Conservation (phyloP, 2,113 vertebrate species). For the Bothrops jararaca region DNA sequence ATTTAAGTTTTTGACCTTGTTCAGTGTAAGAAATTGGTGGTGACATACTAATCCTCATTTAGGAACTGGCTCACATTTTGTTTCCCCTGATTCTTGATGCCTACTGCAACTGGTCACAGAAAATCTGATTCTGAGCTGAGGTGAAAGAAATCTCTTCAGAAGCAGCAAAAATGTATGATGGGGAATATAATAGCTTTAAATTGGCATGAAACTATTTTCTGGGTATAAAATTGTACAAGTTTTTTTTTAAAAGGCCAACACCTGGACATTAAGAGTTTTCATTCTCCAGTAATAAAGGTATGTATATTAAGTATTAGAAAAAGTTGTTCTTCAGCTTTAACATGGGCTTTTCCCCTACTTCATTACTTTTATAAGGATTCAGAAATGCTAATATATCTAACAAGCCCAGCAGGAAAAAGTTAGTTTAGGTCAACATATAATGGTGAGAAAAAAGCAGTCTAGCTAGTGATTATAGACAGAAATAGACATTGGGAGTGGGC, state of each 20-base stretch:
- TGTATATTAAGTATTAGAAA: background rate
- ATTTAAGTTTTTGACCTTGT: background rate
- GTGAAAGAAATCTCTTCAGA: background rate
- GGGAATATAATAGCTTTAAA: background rate
- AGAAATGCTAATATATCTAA: background rate
- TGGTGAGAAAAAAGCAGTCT: background rate
- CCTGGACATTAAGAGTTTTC: background rate
- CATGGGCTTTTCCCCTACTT: background rate
- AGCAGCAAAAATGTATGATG: background rate
- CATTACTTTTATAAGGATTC: background rate
- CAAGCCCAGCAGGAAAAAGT: background rate
- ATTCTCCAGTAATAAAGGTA: background rate
- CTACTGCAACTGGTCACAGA: background rate
- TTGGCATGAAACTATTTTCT: background rate
- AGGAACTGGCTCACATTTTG: background rate
- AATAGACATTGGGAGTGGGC: background rate
- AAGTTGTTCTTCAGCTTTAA: background rate
- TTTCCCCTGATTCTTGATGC: background rate
- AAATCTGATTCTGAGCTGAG: background rate
- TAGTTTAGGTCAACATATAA: background rate
- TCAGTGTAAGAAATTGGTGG: background rate
- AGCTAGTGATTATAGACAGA: background rate
- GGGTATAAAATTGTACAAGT: background rate
- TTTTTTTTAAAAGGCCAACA: background rate
- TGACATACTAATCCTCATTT: background rate